phyloP scores from a whole-genome alignment of 2,113 vertebrate species.

The Sturnira hondurensis region DNA sequence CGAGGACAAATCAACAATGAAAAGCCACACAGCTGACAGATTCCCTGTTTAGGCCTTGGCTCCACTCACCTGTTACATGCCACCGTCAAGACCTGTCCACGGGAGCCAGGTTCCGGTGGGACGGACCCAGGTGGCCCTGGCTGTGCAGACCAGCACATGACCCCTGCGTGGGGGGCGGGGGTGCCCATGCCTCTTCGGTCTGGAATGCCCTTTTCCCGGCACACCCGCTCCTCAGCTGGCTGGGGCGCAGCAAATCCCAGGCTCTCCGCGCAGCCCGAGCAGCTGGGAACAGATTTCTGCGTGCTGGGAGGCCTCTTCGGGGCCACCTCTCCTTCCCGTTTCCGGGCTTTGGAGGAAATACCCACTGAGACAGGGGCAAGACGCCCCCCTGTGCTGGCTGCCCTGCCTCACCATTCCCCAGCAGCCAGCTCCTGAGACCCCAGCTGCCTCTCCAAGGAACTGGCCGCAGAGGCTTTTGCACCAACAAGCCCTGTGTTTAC shows the following conservation, averaged over 20 bases:
- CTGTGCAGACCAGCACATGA: neutral
- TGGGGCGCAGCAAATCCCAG: conserved; percentile 55
- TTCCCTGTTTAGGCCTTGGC: neutral
- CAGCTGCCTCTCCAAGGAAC: neutral
- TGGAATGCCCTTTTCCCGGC: neutral
- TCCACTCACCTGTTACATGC: neutral
- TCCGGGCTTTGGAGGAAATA: neutral
- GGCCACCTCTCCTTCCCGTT: neutral
- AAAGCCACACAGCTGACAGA: fast-evolving
- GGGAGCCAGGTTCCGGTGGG: neutral
- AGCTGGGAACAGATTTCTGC: conserved; percentile 71
- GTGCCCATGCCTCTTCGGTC: neutral
- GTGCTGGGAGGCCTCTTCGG: neutral
- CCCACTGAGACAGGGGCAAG: neutral
- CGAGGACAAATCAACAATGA: neutral
- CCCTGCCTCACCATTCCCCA: neutral
- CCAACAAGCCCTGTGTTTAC: fast-evolving
- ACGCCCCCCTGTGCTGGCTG: neutral
- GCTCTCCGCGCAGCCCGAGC: conserved; percentile 67
- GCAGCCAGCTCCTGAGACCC: neutral
- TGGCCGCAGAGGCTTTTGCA: neutral
- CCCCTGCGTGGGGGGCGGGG: too few relatives aligned
- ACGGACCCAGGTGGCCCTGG: neutral
- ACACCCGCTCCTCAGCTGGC: neutral
- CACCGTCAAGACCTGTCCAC: fast-evolving